phyloP scores from a whole-genome alignment of 2,888 invertebrate genomes.

The Diarsia mendica region DNA sequence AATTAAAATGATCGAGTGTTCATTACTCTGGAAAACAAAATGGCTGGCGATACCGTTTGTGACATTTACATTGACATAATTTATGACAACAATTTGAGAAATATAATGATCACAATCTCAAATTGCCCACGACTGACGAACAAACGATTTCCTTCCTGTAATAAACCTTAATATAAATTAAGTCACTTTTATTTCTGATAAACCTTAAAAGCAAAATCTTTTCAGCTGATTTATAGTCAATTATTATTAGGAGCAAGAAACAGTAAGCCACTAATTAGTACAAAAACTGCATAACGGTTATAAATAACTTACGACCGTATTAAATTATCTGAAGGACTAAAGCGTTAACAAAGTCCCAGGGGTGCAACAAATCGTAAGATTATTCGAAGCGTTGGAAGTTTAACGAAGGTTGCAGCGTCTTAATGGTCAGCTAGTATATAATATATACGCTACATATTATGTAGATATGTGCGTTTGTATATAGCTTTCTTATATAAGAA shows the following conservation, averaged over 20 bases:
- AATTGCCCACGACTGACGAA: slow-evolving; percentile 11
- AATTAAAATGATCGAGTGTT: neutral
- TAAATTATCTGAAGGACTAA: slow-evolving; percentile 72
- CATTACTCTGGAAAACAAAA: slow-evolving; percentile 8
- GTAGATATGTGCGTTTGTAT: neutral
- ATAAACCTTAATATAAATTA: slow-evolving; percentile 28
- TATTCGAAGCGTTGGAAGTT: slow-evolving; percentile 60
- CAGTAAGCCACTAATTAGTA: slow-evolving; percentile 31
- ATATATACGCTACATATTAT: no score
- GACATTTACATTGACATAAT: slow-evolving; percentile 16
- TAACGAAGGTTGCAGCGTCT: slow-evolving; percentile 40
- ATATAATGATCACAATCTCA: slow-evolving; percentile 9
- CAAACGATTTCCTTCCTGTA: slow-evolving; percentile 21
- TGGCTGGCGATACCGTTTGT: neutral
- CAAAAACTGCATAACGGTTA: slow-evolving; percentile 42
- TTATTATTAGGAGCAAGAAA: neutral
- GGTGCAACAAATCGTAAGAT: slow-evolving; percentile 69
- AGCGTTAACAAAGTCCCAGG: slow-evolving; percentile 60
- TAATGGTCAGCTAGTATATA: slow-evolving; percentile 28
- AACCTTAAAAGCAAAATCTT: slow-evolving; percentile 6
- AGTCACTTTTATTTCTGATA: neutral
- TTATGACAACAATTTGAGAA: slow-evolving; percentile 28
- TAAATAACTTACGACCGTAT: slow-evolving; percentile 39
- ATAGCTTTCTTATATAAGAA: neutral
- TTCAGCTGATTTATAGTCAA: slow-evolving; percentile 20